These are phyloP conservation scores for Microplitis deprimator DNA, from an alignment of 2,888 invertebrate species.

Conservation along the genomic window DNA sequence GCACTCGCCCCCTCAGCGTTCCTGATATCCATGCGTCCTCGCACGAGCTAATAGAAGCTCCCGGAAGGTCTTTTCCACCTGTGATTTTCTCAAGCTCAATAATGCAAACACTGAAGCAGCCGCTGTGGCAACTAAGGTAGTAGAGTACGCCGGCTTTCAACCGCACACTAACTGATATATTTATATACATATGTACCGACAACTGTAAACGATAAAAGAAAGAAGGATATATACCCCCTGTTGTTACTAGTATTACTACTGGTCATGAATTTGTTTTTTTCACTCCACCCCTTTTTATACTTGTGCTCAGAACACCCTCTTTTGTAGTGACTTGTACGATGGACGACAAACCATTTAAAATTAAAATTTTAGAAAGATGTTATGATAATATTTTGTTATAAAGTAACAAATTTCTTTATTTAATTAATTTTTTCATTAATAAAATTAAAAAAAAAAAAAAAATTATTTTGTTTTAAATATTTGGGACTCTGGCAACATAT, in stretches of 20 bases:
- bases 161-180: constrained; percentile 30
- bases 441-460: no score
- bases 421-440: no score
- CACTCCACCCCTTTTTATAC: not conserved
- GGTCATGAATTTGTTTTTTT: constrained; percentile 37
- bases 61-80: constrained; percentile 60
- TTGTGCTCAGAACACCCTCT: not conserved
- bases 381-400: not conserved
- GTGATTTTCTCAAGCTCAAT: constrained; percentile 69
- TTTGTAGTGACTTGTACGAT: not conserved
- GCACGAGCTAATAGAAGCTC: constrained; percentile 49
- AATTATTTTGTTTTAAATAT: no score
- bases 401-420: no score
- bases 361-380: not conserved
- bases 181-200: constrained; percentile 17
- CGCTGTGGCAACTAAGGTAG: constrained; percentile 49
- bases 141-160: constrained; percentile 26
- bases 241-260: constrained; percentile 2
- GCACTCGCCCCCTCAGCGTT: constrained; percentile 50
- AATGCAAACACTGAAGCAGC: constrained; percentile 61
- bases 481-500: no score
- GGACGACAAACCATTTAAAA: not conserved
- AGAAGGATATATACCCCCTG: constrained; percentile 31
- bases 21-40: constrained; percentile 46
- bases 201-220: not conserved